Evolutionary conservation across 2,797 vertebrate species (phyloP).

Genomic region (Ctenosaura bakeri): DNA sequence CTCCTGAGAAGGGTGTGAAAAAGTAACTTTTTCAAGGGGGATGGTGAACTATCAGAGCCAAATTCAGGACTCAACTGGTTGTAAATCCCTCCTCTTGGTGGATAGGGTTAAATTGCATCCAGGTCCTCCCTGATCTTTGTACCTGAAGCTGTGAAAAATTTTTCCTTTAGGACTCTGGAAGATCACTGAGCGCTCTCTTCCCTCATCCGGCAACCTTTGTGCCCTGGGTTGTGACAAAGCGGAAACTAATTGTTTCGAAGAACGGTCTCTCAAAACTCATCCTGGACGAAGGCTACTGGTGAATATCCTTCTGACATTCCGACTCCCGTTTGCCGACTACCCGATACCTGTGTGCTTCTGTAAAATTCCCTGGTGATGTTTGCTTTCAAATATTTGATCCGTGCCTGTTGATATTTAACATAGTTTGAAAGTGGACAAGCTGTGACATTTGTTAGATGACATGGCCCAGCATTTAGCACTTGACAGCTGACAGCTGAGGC

Average conservation of each 20-base stretch:
- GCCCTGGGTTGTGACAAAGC: neutral
- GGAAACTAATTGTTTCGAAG: neutral
- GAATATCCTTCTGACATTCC: no score
- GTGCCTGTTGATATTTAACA: neutral
- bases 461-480: neutral
- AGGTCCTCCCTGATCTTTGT: no score
- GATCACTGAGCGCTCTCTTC: neutral
- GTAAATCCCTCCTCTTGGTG: no score
- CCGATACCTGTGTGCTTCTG: no score
- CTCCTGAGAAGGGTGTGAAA: neutral
- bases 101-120: neutral
- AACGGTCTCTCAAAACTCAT: neutral
- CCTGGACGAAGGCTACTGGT: no score
- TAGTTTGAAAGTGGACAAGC: neutral
- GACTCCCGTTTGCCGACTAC: neutral
- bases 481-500: slow-evolving; percentile 2
- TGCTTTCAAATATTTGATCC: neutral
- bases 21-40: neutral
- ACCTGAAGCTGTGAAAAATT: neutral
- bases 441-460: neutral
- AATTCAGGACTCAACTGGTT: neutral
- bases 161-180: neutral
- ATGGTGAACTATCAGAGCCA: neutral
- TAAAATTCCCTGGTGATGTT: neutral
- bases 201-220: no score